Evolutionary conservation across 1,140 invertebrate genomes (phyloP).

Genomic region (Lineus longissimus): DNA sequence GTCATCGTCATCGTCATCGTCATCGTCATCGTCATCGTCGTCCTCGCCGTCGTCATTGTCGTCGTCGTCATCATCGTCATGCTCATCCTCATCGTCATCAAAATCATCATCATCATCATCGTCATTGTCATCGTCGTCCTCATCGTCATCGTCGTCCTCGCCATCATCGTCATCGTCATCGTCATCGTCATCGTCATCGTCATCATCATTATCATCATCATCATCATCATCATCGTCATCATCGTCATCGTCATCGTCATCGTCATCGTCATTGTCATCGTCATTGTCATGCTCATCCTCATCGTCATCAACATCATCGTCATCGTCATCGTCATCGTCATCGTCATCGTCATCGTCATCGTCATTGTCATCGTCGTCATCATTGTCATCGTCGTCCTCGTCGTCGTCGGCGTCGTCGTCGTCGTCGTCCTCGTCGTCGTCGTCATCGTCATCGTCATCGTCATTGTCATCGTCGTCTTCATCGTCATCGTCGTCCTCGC

Average conservation of each 20-base stretch:
- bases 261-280: neutral
- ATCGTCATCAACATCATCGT: too few relatives aligned
- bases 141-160: too few relatives aligned
- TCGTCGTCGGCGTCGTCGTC: too few relatives aligned
- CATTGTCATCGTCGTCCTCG: neutral
- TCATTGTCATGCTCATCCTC: too few relatives aligned
- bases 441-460: conserved; percentile 8
- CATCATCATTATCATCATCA: conserved; percentile 17
- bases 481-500: conserved; percentile 6
- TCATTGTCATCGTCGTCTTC: neutral
- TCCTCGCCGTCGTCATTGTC: conserved; percentile 13
- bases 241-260: neutral
- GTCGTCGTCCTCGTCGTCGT: conserved; percentile 5
- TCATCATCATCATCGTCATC: conserved; percentile 11
- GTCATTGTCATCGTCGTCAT: neutral
- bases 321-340: neutral
- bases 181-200: conserved; percentile 13
- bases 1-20: conserved; percentile 16
- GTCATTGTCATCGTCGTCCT: too few relatives aligned
- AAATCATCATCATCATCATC: too few relatives aligned
- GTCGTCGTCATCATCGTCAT: conserved; percentile 10
- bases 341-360: neutral
- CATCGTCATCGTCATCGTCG: conserved; percentile 9
- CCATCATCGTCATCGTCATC: conserved; percentile 9
- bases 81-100: too few relatives aligned